These are phyloP conservation scores for Onychomys arenicola DNA, from an alignment of 2,797 vertebrate species.

Conservation along the genomic window DNA sequence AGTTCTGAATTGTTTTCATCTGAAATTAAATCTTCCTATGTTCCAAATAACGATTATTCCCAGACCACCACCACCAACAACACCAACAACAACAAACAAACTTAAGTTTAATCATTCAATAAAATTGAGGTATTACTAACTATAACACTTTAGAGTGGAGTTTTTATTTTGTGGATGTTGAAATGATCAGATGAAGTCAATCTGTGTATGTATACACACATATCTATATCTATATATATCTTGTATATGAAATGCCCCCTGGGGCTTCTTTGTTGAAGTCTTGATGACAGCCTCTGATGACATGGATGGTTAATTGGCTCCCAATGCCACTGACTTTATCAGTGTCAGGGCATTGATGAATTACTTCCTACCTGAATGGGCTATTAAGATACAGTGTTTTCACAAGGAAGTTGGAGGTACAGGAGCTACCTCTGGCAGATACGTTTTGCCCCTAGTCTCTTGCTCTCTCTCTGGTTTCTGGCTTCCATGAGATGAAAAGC, in stretches of 20 bases:
- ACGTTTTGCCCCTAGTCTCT: fast-evolving
- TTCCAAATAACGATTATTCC: background rate
- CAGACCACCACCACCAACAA: background rate
- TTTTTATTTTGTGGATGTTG: background rate
- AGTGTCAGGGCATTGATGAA: background rate
- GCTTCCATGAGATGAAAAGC: background rate
- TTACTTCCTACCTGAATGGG: background rate
- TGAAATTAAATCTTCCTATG: no score
- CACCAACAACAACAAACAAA: background rate
- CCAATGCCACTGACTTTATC: background rate
- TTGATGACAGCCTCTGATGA: background rate
- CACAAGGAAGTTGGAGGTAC: background rate
- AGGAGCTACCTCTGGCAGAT: background rate
- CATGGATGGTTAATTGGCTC: background rate
- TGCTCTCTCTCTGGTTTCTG: background rate
- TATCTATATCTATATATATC: background rate
- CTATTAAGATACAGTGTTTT: background rate
- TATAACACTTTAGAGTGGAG: background rate
- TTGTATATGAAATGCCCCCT: background rate
- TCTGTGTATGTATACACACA: no score
- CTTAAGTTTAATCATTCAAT: background rate
- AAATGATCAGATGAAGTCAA: background rate
- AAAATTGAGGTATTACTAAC: background rate
- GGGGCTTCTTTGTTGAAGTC: background rate
- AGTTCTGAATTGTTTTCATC: background rate